Conservation (phyloP, 1,140 invertebrate genomes). For the Hycleus phaleratus region DNA sequence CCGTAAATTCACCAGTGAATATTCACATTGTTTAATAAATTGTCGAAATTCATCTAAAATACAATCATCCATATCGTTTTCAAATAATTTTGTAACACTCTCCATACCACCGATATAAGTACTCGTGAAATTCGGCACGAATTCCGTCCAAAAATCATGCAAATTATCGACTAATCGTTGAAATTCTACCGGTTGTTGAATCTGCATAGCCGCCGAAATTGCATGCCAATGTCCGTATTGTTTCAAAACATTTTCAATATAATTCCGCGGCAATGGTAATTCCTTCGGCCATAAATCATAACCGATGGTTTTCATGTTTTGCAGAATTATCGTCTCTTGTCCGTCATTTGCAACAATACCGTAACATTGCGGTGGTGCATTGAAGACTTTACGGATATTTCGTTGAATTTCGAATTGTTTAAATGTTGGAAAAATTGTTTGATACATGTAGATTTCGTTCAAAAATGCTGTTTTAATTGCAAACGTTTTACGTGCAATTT, state of each 20-base stretch:
- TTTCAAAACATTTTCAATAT: conserved; percentile 41
- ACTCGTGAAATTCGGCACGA: no score
- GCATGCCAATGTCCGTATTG: conserved; percentile 48
- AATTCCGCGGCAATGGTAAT: conserved; percentile 37
- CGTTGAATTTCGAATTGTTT: neutral
- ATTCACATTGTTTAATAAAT: no score
- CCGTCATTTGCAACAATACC: conserved; percentile 28
- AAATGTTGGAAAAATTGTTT: neutral
- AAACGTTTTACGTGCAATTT: neutral
- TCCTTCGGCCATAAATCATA: conserved; percentile 43
- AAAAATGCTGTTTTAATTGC: neutral
- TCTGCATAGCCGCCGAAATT: conserved; percentile 42
- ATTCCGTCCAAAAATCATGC: no score
- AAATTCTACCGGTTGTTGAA: conserved; percentile 32
- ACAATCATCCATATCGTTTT: no score
- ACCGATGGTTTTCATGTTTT: conserved; percentile 43
- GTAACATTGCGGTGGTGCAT: conserved; percentile 39
- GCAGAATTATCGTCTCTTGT: conserved; percentile 43
- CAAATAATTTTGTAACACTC: no score
- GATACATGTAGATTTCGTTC: neutral
- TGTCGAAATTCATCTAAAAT: no score
- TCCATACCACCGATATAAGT: no score
- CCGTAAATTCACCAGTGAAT: no score
- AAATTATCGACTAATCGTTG: conserved; percentile 4
- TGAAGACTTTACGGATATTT: conserved; percentile 18